Conservation (phyloP, 2,797 vertebrate species). For the Scyliorhinus canicula region DNA sequence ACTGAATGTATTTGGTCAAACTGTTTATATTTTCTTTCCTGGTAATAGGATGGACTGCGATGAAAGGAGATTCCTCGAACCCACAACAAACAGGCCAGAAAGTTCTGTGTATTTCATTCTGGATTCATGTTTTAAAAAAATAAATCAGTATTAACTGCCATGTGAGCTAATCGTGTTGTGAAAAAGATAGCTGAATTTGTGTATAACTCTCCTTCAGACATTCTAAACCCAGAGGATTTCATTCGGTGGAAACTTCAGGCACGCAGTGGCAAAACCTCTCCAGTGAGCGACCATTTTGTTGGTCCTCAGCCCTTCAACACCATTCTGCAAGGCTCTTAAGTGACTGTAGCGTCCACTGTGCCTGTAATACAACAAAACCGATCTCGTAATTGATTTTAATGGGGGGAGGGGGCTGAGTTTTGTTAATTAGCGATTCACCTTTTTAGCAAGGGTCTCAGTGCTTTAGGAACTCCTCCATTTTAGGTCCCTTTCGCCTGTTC, state of each 20-base stretch:
- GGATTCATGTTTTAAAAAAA: background rate
- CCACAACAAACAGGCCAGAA: background rate
- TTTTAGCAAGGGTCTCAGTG: background rate
- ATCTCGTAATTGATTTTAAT: background rate
- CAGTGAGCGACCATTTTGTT: background rate
- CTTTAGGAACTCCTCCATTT: background rate
- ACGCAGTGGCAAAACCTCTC: background rate
- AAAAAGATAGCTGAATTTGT: background rate
- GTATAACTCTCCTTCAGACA: background rate
- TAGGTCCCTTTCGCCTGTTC: background rate
- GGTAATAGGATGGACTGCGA: background rate
- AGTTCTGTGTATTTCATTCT: background rate
- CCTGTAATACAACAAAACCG: background rate
- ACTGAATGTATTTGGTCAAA: background rate
- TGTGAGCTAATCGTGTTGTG: background rate
- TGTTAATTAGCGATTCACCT: background rate
- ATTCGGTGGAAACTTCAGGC: background rate
- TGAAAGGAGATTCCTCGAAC: background rate
- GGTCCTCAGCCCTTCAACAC: background rate
- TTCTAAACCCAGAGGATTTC: background rate
- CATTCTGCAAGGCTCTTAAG: background rate
- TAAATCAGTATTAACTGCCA: background rate
- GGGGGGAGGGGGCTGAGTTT: background rate
- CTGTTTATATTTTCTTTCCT: background rate
- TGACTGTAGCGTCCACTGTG: background rate